phyloP scores from a whole-genome alignment of 2,113 vertebrate genomes.

The Chloropsis hardwickii region DNA sequence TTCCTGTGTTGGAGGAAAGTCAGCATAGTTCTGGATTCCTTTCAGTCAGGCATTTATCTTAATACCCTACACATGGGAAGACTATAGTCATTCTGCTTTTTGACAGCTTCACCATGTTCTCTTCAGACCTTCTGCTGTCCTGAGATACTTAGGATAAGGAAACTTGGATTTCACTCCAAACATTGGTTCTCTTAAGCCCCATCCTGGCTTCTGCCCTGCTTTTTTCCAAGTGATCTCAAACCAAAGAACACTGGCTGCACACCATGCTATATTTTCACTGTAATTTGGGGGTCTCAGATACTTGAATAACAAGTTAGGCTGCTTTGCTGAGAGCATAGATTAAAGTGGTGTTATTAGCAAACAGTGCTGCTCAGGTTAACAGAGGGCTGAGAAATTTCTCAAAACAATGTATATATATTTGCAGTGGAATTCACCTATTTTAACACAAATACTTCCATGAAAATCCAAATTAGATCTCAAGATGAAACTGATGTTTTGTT shows the following conservation, averaged over 20 bases:
- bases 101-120: background rate
- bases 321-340: background rate
- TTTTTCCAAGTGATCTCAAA: background rate
- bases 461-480: background rate
- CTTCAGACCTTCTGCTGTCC: background rate
- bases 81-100: background rate
- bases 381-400: background rate
- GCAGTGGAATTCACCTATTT: background rate
- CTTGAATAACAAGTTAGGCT: background rate
- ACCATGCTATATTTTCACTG: background rate
- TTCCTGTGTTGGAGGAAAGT: background rate
- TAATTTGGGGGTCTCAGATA: background rate
- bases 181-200: background rate
- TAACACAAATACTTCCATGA: background rate
- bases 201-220: background rate
- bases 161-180: background rate
- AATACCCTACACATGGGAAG: background rate
- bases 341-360: background rate
- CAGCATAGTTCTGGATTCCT: background rate
- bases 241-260: background rate
- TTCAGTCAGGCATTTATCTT: background rate
- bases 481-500: conserved; percentile 21
- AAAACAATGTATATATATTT: background rate
- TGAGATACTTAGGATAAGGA: background rate
- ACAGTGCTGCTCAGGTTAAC: background rate